Percentiles rank a stretch among this genome's conserved stretches.
phyloP scores from a whole-genome alignment of 2,797 vertebrate species.

The Cossypha dichroa region DNA sequence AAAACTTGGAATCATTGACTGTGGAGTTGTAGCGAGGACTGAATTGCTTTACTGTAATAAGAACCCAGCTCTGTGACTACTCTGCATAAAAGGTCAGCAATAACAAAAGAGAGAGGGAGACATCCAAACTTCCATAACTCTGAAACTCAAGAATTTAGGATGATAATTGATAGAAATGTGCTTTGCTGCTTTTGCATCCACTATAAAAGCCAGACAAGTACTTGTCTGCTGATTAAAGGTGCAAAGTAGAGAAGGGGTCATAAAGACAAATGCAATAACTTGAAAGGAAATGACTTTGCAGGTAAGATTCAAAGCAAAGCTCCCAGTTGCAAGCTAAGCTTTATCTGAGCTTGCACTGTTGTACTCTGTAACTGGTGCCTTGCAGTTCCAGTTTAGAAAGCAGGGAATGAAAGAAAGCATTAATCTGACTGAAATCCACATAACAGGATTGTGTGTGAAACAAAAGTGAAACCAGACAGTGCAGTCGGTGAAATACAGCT shows the following conservation, averaged over 20 bases:
- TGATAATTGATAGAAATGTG: background rate
- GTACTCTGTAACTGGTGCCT: background rate
- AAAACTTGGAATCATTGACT: background rate
- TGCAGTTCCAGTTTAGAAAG: conserved; percentile 31
- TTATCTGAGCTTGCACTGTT: conserved; percentile 34
- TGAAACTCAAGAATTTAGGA: background rate
- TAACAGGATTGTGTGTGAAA: conserved; percentile 45
- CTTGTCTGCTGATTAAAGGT: conserved; percentile 19
- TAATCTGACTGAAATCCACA: conserved; percentile 43
- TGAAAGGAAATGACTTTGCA: conserved; percentile 37
- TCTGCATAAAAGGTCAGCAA: background rate
- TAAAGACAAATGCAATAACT: conserved; percentile 8
- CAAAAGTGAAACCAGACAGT: conserved; percentile 38
- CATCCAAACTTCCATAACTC: background rate
- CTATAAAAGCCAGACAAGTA: conserved; percentile 16
- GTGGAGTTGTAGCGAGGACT: background rate
- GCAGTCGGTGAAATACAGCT: background rate
- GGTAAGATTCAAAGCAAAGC: conserved; percentile 34
- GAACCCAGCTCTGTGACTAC: background rate
- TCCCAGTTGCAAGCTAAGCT: background rate
- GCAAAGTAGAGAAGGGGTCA: conserved; percentile 17
- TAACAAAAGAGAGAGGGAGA: background rate
- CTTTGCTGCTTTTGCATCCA: background rate
- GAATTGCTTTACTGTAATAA: background rate
- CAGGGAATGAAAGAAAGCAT: background rate